Conservation (phyloP, 2,888 invertebrate species). For the Vanessa cardui region DNA sequence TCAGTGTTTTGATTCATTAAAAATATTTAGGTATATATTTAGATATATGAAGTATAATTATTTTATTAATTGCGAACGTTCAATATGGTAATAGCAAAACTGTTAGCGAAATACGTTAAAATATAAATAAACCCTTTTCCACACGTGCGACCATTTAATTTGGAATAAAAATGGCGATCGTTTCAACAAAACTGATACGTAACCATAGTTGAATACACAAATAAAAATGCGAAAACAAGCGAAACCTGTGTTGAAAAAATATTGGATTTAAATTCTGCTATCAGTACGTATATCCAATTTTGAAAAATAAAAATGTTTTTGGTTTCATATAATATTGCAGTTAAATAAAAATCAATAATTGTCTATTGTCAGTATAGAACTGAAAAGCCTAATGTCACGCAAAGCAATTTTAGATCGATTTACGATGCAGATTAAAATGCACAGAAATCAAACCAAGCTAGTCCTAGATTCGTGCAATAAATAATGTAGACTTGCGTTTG, state of each 20-base stretch:
- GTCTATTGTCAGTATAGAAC: constrained; percentile 31
- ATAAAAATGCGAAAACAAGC: constrained; percentile 41
- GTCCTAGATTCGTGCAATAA: constrained; percentile 60
- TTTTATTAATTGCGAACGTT: not conserved
- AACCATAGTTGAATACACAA: constrained; percentile 39
- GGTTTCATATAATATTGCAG: constrained; percentile 21
- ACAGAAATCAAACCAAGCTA: constrained; percentile 72
- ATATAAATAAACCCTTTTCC: constrained; percentile 19
- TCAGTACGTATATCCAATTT: constrained; percentile 20
- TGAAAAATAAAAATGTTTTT: constrained; percentile 26
- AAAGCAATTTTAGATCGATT: constrained; percentile 61
- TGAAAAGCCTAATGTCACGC: constrained; percentile 34
- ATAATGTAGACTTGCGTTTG: constrained; percentile 46
- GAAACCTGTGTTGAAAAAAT: constrained; percentile 33
- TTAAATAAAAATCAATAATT: constrained; percentile 26
- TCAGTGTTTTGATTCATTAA: constrained; percentile 10
- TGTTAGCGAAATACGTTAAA: constrained; percentile 11
- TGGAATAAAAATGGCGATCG: constrained; percentile 30
- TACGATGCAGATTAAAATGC: constrained; percentile 56
- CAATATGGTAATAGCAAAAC: constrained; percentile 11
- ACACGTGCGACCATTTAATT: constrained; percentile 27
- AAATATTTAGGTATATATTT: too few relatives aligned
- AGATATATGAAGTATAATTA: too few relatives aligned
- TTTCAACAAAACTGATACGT: constrained; percentile 37
- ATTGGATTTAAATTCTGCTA: constrained; percentile 30